Base-by-base conservation (phyloP, 2,113 vertebrate genomes). In the Galemys pyrenaicus region DNA sequence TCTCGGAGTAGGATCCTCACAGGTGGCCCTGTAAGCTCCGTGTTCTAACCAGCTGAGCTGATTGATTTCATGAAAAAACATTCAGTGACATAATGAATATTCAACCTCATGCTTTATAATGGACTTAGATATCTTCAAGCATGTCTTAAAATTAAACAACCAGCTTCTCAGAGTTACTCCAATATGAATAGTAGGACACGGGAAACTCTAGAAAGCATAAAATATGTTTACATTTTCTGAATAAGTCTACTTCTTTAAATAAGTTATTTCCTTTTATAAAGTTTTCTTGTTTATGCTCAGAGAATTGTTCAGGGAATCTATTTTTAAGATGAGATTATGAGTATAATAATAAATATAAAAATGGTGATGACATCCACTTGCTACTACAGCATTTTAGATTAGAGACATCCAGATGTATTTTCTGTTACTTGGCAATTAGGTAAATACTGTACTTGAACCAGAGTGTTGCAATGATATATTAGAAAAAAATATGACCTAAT, bases 251-350 rank as follows among this genome's bases (percentile, higher is more conserved):
- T 24, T 81, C 64, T 64, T 92, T 46, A 86, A 92, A 74, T 91
- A 62, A 84, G 30, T 88, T 49, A 64, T 89, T 94, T 80, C 9
- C 49, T 67, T 46, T 81, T 49, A 79, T 20, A 16, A 73, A 39
- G 6, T 35, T 15, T 35, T 85, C 8, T 26, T n/a, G 3, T 87
- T 54, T 51, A 58, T 46, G 71, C 17, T 4, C 30, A 78, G n/a
- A 89, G 54, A 94, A 71, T 74, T 30, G 11, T 26, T 65, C 28
- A 17, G 7, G 22, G 19, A 54, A 37, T 44, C 37, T 60, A 12
- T 85, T 91, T 95, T 89, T n/a, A 73, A 91, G 37, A 94, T 41
- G 67, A 70, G 5, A 24, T 68, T 60, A 68, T 68, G 58, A 54
- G 70, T 73, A 58, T 32, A 78, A 5, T 5, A 60, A 20, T 46